phyloP scores from a whole-genome alignment of 2,797 vertebrate genomes.

The Oophaga sylvatica region DNA sequence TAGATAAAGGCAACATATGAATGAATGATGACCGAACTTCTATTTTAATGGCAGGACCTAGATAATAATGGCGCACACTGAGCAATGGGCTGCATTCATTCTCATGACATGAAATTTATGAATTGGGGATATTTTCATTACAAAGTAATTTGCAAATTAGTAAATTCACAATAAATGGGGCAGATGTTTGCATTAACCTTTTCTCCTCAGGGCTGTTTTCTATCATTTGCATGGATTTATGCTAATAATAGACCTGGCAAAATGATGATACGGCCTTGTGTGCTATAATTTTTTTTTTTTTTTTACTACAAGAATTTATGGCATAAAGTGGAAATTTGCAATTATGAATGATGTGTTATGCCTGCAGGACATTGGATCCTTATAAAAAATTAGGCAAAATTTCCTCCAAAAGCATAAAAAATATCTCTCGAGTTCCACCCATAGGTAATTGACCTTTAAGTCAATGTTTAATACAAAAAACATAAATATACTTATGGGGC shows the following conservation, averaged over 20 bases:
- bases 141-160: constrained; percentile 36
- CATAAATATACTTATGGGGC: too few relatives aligned
- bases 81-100: constrained; percentile 17
- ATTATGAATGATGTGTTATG: background rate
- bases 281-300: background rate
- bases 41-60: constrained; percentile 10
- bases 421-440: background rate
- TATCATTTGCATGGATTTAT: constrained; percentile 16
- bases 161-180: constrained; percentile 14
- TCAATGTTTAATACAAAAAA: too few relatives aligned
- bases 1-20: constrained; percentile 19
- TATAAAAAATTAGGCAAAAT: background rate
- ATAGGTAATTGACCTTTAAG: too few relatives aligned
- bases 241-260: background rate
- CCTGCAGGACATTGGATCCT: background rate
- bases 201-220: constrained; percentile 24
- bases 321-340: background rate
- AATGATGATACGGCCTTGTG: background rate
- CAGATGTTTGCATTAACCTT: constrained; percentile 41
- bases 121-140: constrained; percentile 36
- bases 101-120: constrained; percentile 23
- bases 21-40: constrained; percentile 26
- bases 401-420: background rate
- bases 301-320: background rate
- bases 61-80: constrained; percentile 27